Evolutionary conservation across 2,113 vertebrate genomes (phyloP), one percentile per base, ranked within the genome.

Genomic region (Capreolus pygargus): DNA sequence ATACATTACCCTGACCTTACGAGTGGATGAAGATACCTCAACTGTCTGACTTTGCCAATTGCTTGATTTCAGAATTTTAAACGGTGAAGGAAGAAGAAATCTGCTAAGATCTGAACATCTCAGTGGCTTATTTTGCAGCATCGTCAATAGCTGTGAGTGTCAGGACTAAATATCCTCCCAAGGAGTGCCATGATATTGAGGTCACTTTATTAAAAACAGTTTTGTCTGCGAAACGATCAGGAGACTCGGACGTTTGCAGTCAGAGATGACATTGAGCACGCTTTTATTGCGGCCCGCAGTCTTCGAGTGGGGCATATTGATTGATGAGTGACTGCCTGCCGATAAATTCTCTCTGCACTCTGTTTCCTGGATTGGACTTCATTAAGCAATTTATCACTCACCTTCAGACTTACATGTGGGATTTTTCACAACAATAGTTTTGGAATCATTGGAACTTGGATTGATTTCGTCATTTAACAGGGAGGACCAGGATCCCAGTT

Each of bases 311-410:
- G 98, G 99, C 98, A 97, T 98, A 98, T 98, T 99, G 99, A 99
- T 99, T 98, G 98, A 99, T 99, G 99, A 99, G 97, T 98, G 98
- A 99, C 98, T 98, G 95, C 98, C 96, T 96, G 97, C 98, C 98
- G 96, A 99, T 98, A 98, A 98, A 98, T 98, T 98, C 93, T 98
- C 95, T 98, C 95, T 82, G 97, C 96, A 91, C 98, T 97, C 98
- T 98, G 98, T 98, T 99, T 94, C 96, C 98, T 96, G 98, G 52
- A 27, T 88, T 98, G 98, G 96, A 98, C 97, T 95, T 98, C 9
- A 1, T 94, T 98, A 95, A 98, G 97, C 12, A 39, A 91, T 95
- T 95, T 96, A 85, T 94, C 93, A 47, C 91, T 78, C 57, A 79
- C 88, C 90, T 90, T 91, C 94, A 61, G 94, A 97, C 91, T 96